These are phyloP conservation scores for Pseudopodoces humilis DNA, from an alignment of 2,113 vertebrate species.

Conservation along the genomic window DNA sequence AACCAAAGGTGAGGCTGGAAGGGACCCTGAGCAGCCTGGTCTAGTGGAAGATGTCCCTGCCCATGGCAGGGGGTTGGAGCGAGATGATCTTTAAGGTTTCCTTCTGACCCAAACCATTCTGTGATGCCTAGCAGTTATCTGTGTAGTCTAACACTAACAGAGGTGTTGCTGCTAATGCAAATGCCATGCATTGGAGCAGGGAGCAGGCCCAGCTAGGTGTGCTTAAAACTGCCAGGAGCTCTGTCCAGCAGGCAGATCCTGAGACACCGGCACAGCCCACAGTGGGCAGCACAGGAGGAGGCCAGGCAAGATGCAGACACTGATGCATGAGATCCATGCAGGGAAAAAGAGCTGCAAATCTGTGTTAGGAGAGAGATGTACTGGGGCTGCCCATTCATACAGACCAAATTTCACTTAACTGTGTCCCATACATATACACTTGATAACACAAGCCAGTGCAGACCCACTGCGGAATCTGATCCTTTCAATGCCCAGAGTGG, in stretches of 20 bases:
- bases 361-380: fast-evolving
- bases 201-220: not conserved
- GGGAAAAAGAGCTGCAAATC: not conserved
- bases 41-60: not conserved
- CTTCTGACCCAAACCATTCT: not conserved
- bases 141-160: fast-evolving
- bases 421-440: fast-evolving
- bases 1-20: not conserved
- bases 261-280: fast-evolving
- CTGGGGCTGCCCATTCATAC: not conserved
- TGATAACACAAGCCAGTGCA: not conserved
- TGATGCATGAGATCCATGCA: fast-evolving
- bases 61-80: fast-evolving
- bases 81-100: too few species aligned
- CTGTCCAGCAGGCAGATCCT: fast-evolving
- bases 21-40: not conserved
- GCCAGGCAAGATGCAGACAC: not conserved
- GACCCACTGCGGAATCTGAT: not conserved
- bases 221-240: not conserved
- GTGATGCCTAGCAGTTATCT: too few species aligned
- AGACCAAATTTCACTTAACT: not conserved
- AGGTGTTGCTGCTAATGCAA: not conserved
- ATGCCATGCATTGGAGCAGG: fast-evolving
- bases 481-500: not conserved
- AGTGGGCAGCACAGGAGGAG: fast-evolving